Evolutionary conservation across 2,888 invertebrate genomes (phyloP), one percentile per base, ranked within the genome.

Genomic region (Sussaba pulchella): DNA sequence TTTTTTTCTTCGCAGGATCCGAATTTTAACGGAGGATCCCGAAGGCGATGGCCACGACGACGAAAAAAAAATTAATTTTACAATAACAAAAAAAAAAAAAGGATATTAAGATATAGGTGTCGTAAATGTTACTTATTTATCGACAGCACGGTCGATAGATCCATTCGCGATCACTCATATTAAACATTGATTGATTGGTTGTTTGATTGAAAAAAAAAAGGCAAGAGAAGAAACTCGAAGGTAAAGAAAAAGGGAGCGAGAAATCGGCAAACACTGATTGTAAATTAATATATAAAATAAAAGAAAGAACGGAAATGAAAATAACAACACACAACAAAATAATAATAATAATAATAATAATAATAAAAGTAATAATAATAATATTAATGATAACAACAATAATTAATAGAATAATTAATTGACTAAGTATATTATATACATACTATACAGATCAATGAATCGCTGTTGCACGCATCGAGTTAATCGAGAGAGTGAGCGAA

Each of bases 401-500:
- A 82, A 84, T 84, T 84, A 83, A 83, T n/a, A n/a, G n/a, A n/a
- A n/a, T n/a, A n/a, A n/a, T n/a, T n/a, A n/a, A n/a, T n/a, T n/a
- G n/a, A n/a, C n/a, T n/a, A n/a, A n/a, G 78, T 84, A 81, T 61
- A 76, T 66, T 79, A 75, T 80, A 82, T 76, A 82, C 75, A 78
- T 69, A 78, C 45, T 78, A 67, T 59, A 70, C 84, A 87, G 85
- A 87, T 86, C 84, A 86, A 88, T 86, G 86, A 85, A 84, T 87
- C 82, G 85, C 85, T 85, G 85, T 87, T 87, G 85, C 81, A 81
- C 83, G 81, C 81, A 79, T 83, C 82, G 83, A 84, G 84, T 84
- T 78, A 86, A 87, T 86, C 81, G 87, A 86, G 82, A 85, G 84
- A 87, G 84, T 84, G 86, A 87, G 85, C 86, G 85, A 88, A 88